Base-by-base conservation (phyloP, 2,888 invertebrate genomes). In the Dasysyrphus tricinctus region DNA sequence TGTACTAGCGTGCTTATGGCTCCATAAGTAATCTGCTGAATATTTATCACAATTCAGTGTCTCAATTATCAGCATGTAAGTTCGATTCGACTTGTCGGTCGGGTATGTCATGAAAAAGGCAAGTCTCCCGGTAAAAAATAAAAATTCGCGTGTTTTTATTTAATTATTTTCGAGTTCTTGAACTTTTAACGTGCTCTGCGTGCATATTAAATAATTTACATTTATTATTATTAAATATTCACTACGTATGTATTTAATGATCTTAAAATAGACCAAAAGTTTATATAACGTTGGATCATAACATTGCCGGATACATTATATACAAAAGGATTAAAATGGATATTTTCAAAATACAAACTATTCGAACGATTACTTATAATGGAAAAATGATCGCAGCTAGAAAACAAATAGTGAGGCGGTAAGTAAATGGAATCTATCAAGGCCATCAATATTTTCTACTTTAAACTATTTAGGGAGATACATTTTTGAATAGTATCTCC, bases 391-490 rank as follows among this genome's bases (percentile, higher is more conserved):
- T 75, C 9, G 11, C 19, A 14, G 19, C 16, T 32, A 70, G 49
- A n/a, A 8, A n/a, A 12, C 56, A 37, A 34, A 24, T 70, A n/a
- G 14, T 75, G 0, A 79, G 69, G 44, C 42, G 83, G 83, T 83
- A 39, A 83, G 75, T 75, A 32, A n/a, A 24, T 3, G 16, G 4
- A 14, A 29, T n/a, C 7, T 7, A 32, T 5, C 32, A 32, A 32
- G 32, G 7, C 5, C 5, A 32, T 32, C 5, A 32, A 32, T 32
- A 24, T 32, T 32, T 3, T 32, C 24, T 3, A 32, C 32, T 32
- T 32, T 32, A 7, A 32, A 32, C 32, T 32, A 32, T 7, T 32
- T 32, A 1, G 5, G 32, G 7, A n/a, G n/a, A n/a, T n/a, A n/a
- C n/a, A n/a, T n/a, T n/a, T n/a, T n/a, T n/a, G n/a, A n/a, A n/a